Base-by-base conservation (phyloP, 2,797 vertebrate genomes). In the Geotrypetes seraphini region DNA sequence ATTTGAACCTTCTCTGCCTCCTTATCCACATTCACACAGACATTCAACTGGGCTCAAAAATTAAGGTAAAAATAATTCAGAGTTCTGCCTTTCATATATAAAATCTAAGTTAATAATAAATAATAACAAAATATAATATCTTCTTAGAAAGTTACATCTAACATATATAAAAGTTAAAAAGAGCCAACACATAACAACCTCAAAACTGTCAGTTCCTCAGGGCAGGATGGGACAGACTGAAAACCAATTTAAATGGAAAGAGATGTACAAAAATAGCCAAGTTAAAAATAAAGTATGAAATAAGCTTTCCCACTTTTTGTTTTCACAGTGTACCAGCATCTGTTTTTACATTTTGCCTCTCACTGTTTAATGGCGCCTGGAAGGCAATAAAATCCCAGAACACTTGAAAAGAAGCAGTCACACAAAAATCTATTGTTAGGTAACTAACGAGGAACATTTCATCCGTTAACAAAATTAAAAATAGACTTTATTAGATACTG, bases 331-430 rank as follows among this genome's bases (percentile, higher is more conserved):
- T 25, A 14, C 43, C 11, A 38, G 22, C 19, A 33, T 25, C 25
- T 39, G 19, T 2, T 31, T 3, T 18, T 26, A 30, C 27, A 9
- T 25, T 31, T 32, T 42, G 33, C 7, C 27, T 40, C 21, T 27
- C 8, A 3, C 5, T 5, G 39, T 38, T 56, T 22, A 50, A 53
- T 5, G 33, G 51, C 39, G 19, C 23, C 51, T 58, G 53, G 53
- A 70, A 49, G 56, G 56, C 49, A 41, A 42, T 36, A 51, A 53
- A 44, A 52, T 22, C 27, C 12, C 2, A 22, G 13, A 30, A 50
- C 30, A 17, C 41, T 38, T 24, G 44, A 34, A 33, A 6, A 42
- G 14, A 31, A 49, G 44, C 43, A 47, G 55, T 28, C 42, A 25
- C 15, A 28, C n/a, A 31, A 42, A 12, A 25, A 16, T 18, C 64